Evolutionary conservation across 2,888 invertebrate genomes (phyloP).

Genomic region (Drosophila borborema): DNA sequence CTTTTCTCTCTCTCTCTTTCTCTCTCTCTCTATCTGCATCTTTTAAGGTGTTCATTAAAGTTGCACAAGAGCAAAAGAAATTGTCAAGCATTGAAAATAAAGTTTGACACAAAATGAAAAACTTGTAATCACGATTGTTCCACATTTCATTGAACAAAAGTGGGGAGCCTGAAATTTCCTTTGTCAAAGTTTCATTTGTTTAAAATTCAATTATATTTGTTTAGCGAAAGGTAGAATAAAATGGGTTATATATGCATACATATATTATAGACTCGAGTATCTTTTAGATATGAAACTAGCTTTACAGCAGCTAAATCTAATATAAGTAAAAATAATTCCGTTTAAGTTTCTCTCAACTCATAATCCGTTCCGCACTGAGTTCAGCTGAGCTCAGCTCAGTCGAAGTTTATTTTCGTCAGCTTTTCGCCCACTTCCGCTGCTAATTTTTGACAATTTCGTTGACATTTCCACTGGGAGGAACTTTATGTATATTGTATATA

Average conservation of each 20-base stretch:
- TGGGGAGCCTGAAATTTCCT: background rate
- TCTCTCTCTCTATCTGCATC: background rate
- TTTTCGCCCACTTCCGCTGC: background rate
- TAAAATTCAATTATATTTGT: conserved; percentile 4
- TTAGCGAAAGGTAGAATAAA: background rate
- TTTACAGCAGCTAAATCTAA: background rate
- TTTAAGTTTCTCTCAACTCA: conserved; percentile 5
- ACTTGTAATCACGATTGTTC: conserved; percentile 33
- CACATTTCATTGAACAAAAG: conserved; percentile 4
- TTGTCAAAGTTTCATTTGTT: background rate
- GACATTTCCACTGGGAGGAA: conserved; percentile 22
- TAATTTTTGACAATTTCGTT: conserved; percentile 20
- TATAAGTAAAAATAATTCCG: background rate
- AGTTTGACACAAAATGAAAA: conserved; percentile 21
- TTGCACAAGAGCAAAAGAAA: conserved; percentile 28
- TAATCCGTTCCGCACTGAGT: background rate
- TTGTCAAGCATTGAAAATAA: conserved; percentile 17
- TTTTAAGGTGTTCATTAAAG: conserved; percentile 38
- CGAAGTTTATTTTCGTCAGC: background rate
- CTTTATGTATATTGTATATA: background rate
- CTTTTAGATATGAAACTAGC: background rate
- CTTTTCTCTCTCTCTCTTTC: background rate
- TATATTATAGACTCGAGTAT: background rate
- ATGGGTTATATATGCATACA: no score
- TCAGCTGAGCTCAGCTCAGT: background rate